Evolutionary conservation across 2,113 vertebrate species (phyloP), one percentile per base, ranked within the genome.

Genomic region (Corydoras maculifer): DNA sequence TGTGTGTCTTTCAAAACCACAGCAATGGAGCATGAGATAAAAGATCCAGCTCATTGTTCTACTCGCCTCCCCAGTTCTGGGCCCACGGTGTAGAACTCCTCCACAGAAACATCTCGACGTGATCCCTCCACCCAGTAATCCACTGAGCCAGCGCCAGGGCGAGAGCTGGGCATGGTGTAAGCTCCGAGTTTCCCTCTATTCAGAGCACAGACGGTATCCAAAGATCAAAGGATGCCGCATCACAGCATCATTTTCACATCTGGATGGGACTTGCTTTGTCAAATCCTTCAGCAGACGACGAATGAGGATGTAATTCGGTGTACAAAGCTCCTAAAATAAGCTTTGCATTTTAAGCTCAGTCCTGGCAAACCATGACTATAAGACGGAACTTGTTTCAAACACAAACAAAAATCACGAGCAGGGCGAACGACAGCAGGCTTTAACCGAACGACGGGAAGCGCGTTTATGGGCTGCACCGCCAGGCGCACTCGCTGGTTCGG

Each of bases 51-150:
- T 62, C 10, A 51, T 18, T 58, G 29, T 12, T 13, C 7, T 32
- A 65, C 69, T 57, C 80, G 91, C 93, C 90, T 86, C 84, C 88
- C 89, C 74, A 91, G 80, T 81, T 90, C 86, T 0, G 81, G 78
- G 58, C 92, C 89, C 87, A 92, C 81, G 51, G 67, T 35, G 82
- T 93, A 93, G 84, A 92, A 88, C 13, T 92, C 90, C 69, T 91
- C 91, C 81, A 94, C 84, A 8, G 87, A 72, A 7, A 81, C 85
- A 80, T 92, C 88, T 58, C 91, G 86, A 51, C 86, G 86, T 49
- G 93, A 94, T 3, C 92, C 93, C 1, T 94, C 91, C 68, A 94
- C 91, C 92, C 93, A 94, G 82, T 87, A 93, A 68, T 91, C 92
- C 79, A 84, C 84, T 4, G 84, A 77, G 55, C 81, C 82, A 7